phyloP scores from a whole-genome alignment of 2,113 vertebrate genomes.

The Echinops telfairi region DNA sequence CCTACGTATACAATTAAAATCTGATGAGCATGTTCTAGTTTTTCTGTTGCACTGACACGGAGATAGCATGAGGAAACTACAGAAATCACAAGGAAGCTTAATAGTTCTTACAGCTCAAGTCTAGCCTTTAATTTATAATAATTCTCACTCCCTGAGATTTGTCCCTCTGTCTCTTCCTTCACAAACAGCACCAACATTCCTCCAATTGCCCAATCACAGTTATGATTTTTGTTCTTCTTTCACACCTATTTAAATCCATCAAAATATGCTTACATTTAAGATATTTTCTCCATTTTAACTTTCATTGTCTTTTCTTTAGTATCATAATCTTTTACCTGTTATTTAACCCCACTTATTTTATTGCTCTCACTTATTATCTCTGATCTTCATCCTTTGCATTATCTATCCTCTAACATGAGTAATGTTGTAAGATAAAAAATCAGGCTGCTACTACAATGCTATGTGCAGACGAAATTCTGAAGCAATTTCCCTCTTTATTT shows the following conservation, averaged over 20 bases:
- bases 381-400: not conserved
- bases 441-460: not conserved
- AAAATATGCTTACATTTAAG: not conserved
- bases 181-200: not conserved
- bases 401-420: not conserved
- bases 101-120: not conserved
- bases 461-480: not conserved
- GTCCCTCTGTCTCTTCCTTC: not conserved
- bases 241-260: not conserved
- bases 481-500: not conserved
- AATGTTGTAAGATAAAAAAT: not conserved
- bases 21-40: not conserved
- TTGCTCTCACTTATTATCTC: not conserved
- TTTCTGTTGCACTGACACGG: not conserved
- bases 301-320: not conserved
- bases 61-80: not conserved
- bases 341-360: not conserved
- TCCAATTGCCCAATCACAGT: not conserved
- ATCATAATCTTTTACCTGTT: not conserved
- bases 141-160: not conserved
- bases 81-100: not conserved
- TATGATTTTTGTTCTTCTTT: not conserved
- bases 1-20: not conserved
- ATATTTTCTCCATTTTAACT: slow-evolving; percentile 15
- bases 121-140: slow-evolving; percentile 12